Percentiles rank a stretch among this genome's conserved stretches.
These are phyloP conservation scores for Ericerus pela DNA, from an alignment of 1,140 invertebrate genomes.

Conservation along the genomic window DNA sequence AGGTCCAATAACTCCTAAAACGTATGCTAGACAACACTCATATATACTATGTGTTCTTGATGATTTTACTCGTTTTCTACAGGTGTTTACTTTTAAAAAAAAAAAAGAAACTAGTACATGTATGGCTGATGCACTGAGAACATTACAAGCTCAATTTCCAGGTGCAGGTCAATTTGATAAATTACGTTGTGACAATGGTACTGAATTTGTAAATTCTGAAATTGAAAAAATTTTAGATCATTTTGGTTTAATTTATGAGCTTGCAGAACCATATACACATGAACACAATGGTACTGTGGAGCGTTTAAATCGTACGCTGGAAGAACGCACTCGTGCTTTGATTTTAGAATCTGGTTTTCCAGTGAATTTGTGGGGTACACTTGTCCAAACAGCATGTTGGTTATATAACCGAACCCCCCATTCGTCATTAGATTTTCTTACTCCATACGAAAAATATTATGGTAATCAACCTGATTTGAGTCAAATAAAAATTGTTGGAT, in stretches of 20 bases:
- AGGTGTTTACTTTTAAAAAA: not conserved
- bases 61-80: not conserved
- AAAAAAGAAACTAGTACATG: not conserved
- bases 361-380: slow-evolving; percentile 26
- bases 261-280: slow-evolving; percentile 18
- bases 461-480: slow-evolving; percentile 23
- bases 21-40: not conserved
- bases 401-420: slow-evolving; percentile 13
- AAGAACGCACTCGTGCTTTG: slow-evolving; percentile 26
- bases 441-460: slow-evolving; percentile 27
- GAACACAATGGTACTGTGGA: slow-evolving; percentile 29
- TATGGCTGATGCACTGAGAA: not conserved
- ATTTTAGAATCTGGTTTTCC: slow-evolving; percentile 27
- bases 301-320: slow-evolving; percentile 29
- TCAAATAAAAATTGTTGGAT: slow-evolving; percentile 28
- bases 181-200: slow-evolving; percentile 3
- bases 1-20: not conserved
- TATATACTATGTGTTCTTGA: not conserved
- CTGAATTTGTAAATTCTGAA: not conserved
- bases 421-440: slow-evolving; percentile 3
- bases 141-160: not conserved
- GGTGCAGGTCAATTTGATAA: not conserved
- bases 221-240: not conserved
- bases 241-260: slow-evolving; percentile 7
- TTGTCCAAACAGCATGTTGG: slow-evolving; percentile 4